Evolutionary conservation across 64 coral and sea anemone genomes (phyloP).

Genomic region (Pachyseris speciosa): DNA sequence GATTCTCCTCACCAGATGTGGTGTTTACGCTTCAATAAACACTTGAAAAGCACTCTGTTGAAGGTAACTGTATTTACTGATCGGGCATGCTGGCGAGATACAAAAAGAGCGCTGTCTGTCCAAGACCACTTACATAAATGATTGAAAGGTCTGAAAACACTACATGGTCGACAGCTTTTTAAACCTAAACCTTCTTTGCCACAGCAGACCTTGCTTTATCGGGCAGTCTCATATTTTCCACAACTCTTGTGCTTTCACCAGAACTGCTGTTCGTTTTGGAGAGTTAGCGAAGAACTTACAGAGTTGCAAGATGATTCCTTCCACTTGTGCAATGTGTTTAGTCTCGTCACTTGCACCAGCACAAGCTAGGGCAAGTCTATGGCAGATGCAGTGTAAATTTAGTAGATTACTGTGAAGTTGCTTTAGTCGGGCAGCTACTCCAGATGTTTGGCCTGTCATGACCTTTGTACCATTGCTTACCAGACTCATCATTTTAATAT

Average conservation of each 20-base stretch:
- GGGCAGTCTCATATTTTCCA: slow-evolving; percentile 4
- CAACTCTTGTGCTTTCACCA: slow-evolving; percentile 42
- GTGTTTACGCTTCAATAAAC: too few relatives aligned
- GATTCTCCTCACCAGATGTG: too few relatives aligned
- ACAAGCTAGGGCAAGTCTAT: slow-evolving; percentile 70
- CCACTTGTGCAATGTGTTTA: slow-evolving; percentile 45
- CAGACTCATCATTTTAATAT: slow-evolving; percentile 66
- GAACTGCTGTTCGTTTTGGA: slow-evolving; percentile 6
- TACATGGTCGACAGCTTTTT: too few relatives aligned
- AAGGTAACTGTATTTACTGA: too few relatives aligned
- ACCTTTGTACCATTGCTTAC: slow-evolving; percentile 49
- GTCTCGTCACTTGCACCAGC: slow-evolving; percentile 47
- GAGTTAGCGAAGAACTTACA: slow-evolving; percentile 71
- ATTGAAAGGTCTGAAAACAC: too few relatives aligned
- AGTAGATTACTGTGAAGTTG: slow-evolving; percentile 25
- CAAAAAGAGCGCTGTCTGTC: too few relatives aligned
- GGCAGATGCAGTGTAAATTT: slow-evolving; percentile 72
- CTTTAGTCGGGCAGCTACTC: slow-evolving; percentile 50
- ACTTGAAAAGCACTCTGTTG: too few relatives aligned
- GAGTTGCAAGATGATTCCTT: slow-evolving; percentile 59
- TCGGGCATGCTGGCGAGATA: too few relatives aligned
- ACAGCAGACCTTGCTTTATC: slow-evolving; percentile 34
- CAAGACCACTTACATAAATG: too few relatives aligned
- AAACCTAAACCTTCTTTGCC: slow-evolving; percentile 38
- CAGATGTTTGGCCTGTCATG: slow-evolving; percentile 65